Percentiles rank a stretch among this genome's conserved stretches.
Evolutionary conservation across 2,797 vertebrate genomes (phyloP).

Genomic region (Balearica regulorum): DNA sequence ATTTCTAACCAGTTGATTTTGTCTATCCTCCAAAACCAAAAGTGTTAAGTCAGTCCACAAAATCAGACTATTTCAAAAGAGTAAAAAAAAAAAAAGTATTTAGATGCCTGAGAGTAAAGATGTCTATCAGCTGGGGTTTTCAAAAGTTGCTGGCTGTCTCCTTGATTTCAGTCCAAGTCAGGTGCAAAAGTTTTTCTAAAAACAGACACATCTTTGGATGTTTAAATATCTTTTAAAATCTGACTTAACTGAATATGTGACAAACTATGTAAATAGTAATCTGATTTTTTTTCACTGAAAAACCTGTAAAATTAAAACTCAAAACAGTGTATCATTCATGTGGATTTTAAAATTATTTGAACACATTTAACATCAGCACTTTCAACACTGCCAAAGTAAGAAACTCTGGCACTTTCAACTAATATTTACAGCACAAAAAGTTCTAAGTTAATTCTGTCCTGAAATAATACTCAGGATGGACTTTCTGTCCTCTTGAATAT

Average conservation of each 20-base stretch:
- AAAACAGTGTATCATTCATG: neutral
- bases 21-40: neutral
- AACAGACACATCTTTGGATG: neutral
- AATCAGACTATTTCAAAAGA: conserved; percentile 12
- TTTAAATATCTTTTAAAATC: neutral
- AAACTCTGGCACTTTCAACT: neutral
- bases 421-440: neutral
- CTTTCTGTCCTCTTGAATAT: neutral
- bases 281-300: neutral
- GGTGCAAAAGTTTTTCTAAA: neutral
- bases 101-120: conserved; percentile 38
- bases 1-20: neutral
- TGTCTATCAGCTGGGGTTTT: conserved; percentile 38
- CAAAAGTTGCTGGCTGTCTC: neutral
- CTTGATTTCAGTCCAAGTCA: conserved; percentile 57
- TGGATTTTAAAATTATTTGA: neutral
- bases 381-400: neutral
- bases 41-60: neutral
- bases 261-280: neutral
- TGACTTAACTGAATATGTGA: neutral
- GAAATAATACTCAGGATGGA: neutral
- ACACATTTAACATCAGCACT: neutral
- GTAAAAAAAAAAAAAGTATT: neutral
- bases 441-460: neutral
- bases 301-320: neutral